Evolutionary conservation across 2,113 vertebrate genomes (phyloP), one percentile per base, ranked within the genome.

Genomic region (Hypocryptadius cinnamomeus): DNA sequence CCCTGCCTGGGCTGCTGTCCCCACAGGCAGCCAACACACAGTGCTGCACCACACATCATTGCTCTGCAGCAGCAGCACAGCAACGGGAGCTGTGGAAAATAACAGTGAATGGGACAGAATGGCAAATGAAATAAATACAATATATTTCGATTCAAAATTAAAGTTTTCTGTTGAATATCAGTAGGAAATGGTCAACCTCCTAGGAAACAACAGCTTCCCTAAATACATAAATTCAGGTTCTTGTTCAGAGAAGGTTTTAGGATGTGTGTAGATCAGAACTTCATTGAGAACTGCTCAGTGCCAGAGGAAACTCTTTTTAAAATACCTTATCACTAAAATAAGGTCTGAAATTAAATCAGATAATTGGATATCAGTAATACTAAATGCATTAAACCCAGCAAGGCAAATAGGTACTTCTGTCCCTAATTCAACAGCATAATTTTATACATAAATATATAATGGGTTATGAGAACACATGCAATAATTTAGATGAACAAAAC

Each of bases 81-180:
- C 10, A 2, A 12, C 5, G 2, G 28, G 7, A 47, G 21, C 8
- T 65, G 42, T 1, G 31, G 50, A 17, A 33, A 78, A 3, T 3
- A 73, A 39, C 22, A 85, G 21, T 15, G 31, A 40, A 42, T 15
- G 16, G 64, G 42, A 50, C 33, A 63, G 23, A 68, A 60, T 31
- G 87, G n/a, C 13, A 84, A 61, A 66, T 7, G 0, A 78, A 60
- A 65, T 19, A 60, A 59, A 77, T 16, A 56, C 9, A 71, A 66
- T 47, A 33, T 13, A 8, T 80, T 86, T 19, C 40, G 8, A 31
- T 39, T 51, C 2, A 66, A 92, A 89, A 53, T 84, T 8, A 18
- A 57, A 42, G 24, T 59, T 79, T 91, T 27, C 21, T 68, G 61
- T 68, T 85, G 48, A 85, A 24, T 20, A 45, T 51, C 13, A 9